Evolutionary conservation across 2,113 vertebrate genomes (phyloP), one percentile per base, ranked within the genome.

Genomic region (Echinops telfairi): DNA sequence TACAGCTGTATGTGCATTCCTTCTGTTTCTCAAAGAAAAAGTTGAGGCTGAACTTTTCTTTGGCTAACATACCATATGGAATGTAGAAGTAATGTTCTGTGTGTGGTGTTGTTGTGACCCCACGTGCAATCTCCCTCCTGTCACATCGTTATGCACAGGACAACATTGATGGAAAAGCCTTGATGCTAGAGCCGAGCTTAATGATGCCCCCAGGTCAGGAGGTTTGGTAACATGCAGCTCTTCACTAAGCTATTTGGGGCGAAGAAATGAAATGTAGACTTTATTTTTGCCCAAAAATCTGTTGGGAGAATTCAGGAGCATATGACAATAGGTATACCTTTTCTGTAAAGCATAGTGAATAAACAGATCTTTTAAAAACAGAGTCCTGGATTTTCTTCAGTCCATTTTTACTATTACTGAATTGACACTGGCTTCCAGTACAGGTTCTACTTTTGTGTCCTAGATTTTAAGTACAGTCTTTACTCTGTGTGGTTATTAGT

Each of bases 241-340:
- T 93, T 47, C 78, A 23, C 8, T 20, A 78, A 77, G 36, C 36
- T 88, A 53, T 78, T 47, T 83, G 89, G 83, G 53, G 43, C 31
- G 82, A 89, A 93, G 89, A 8, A 89, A 93, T 92, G 91, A 94
- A 96, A 90, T 86, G 89, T 92, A 93, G 92, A 77, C 93, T 93
- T 87, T 88, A 92, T 94, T 94, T 95, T 96, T 96, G 68, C 82
- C 38, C 33, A 27, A 38, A 4, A 88, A 14, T 19, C 76, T 96
- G 12, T 88, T 97, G 87, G 36, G 85, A 95, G 76, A 96, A 85
- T 95, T 78, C 31, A 84, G n/a, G 70, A 79, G 71, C 40, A 89
- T 64, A 17, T 29, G 89, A 80, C 10, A 84, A 82, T 91, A 64
- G 33, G 10, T 60, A 4, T 27, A 40, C 47, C 31, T 27, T 88